phyloP scores from a whole-genome alignment of 1,140 invertebrate species.

The Formica exsecta region DNA sequence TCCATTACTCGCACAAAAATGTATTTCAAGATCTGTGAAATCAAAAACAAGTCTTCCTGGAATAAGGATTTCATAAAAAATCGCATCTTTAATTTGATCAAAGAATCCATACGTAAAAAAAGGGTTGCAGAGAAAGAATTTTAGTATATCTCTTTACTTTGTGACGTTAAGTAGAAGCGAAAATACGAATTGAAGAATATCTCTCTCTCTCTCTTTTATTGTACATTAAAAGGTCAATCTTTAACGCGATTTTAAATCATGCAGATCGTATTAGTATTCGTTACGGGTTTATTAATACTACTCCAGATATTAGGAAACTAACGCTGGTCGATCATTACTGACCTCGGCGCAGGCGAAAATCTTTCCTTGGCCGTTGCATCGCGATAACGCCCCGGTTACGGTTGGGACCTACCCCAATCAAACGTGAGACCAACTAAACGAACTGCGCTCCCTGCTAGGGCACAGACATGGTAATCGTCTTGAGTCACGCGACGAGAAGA shows the following conservation, averaged over 20 bases:
- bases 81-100: no score
- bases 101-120: no score
- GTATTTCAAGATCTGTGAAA: background rate
- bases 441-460: slow-evolving; percentile 68
- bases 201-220: no score
- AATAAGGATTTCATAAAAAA: no score
- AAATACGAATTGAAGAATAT: background rate
- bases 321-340: slow-evolving; percentile 66
- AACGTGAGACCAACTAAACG: slow-evolving; percentile 69
- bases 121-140: no score
- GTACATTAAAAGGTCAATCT: background rate
- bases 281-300: background rate
- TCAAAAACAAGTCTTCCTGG: no score
- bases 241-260: background rate
- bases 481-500: slow-evolving; percentile 75
- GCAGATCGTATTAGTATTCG: background rate
- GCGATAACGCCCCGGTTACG: slow-evolving; percentile 62
- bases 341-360: slow-evolving; percentile 65
- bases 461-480: slow-evolving; percentile 69
- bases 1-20: background rate
- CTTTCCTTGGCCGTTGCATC: slow-evolving; percentile 59
- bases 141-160: background rate
- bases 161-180: background rate
- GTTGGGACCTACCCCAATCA: slow-evolving; percentile 79
- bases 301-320: slow-evolving; percentile 68